Conservation (phyloP, 2,113 vertebrate genomes). For the Mustela lutreola region DNA sequence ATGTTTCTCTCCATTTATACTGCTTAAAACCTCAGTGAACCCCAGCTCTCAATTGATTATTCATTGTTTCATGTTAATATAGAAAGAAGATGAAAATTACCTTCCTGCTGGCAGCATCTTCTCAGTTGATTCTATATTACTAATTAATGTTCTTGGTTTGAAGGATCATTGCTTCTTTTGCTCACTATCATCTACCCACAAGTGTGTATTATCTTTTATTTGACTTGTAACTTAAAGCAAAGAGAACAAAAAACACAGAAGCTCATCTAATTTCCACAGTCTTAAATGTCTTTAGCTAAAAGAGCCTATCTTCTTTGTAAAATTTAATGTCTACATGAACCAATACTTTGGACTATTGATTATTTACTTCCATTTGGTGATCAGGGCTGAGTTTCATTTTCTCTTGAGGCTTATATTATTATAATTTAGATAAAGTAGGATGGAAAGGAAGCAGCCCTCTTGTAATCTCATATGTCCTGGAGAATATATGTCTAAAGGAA, state of each 20-base stretch:
- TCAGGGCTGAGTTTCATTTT: background rate
- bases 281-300: background rate
- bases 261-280: background rate
- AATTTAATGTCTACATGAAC: background rate
- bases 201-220: background rate
- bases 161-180: background rate
- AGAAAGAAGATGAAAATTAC: background rate
- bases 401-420: background rate
- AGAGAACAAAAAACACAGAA: background rate
- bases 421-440: background rate
- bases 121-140: background rate
- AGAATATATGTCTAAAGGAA: background rate
- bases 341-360: background rate
- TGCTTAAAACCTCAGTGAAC: background rate
- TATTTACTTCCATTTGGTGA: conserved; percentile 10
- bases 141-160: conserved; percentile 4
- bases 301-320: background rate
- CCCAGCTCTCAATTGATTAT: background rate
- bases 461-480: background rate
- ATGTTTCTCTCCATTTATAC: background rate
- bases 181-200: background rate
- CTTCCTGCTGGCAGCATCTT: background rate
- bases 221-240: background rate
- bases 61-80: background rate
- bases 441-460: background rate